Conservation (phyloP, 2,888 invertebrate species). For the Volucella zonaria region DNA sequence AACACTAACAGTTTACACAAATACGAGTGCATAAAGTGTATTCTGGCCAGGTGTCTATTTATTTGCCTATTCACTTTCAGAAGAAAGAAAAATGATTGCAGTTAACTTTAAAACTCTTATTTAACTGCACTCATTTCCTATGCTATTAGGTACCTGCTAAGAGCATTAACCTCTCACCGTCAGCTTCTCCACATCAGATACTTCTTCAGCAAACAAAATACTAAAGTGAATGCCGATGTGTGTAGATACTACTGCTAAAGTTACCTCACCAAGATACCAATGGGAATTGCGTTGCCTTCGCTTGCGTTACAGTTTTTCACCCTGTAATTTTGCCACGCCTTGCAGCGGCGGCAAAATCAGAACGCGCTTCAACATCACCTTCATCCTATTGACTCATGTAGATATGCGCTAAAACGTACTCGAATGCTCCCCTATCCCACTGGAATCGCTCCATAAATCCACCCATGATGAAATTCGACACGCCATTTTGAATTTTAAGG, state of each 20-base stretch:
- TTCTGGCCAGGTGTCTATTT: no score
- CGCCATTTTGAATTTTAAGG: slow-evolving; percentile 75
- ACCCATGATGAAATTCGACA: slow-evolving; percentile 45
- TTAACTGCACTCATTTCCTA: not conserved
- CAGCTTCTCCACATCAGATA: slow-evolving; percentile 5
- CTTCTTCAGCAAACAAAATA: not conserved
- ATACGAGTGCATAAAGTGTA: no score
- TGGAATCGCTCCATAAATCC: slow-evolving; percentile 14
- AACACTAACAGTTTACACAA: no score
- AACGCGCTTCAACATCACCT: slow-evolving; percentile 21
- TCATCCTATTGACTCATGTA: slow-evolving; percentile 5
- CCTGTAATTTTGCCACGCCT: slow-evolving; percentile 72
- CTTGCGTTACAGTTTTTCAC: slow-evolving; percentile 50
- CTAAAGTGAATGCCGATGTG: slow-evolving; percentile 9
- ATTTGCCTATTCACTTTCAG: no score
- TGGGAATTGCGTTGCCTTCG: slow-evolving; percentile 22
- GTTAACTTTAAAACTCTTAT: no score
- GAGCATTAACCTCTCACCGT: not conserved
- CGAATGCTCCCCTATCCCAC: slow-evolving; percentile 34
- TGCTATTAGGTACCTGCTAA: slow-evolving; percentile 9
- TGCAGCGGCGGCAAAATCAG: slow-evolving; percentile 34
- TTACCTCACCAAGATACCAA: not conserved
- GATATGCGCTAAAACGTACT: slow-evolving; percentile 19
- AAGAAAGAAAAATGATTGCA: no score
- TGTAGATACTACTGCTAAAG: not conserved